Base-by-base conservation (phyloP, 1,140 invertebrate genomes). In the Pogonus chalceus region DNA sequence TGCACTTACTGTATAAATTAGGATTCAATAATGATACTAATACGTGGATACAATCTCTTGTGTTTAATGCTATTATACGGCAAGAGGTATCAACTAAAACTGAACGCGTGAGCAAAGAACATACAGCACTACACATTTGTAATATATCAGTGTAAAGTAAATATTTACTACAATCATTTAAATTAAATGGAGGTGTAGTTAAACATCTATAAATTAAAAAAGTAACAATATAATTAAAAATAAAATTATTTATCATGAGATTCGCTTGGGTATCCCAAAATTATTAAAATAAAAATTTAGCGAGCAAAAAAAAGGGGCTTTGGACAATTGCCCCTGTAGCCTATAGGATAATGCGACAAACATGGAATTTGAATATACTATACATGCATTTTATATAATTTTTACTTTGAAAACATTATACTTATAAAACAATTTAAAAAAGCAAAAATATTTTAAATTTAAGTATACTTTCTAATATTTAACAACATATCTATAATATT, bases 61-160 rank as follows among this genome's bases (percentile, higher is more conserved):
- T 71, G 60, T 75, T 72, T 18, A 67, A 60, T 35, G 73, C 62
- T n/a, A 67, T 67, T 1, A 63, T 58, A 16, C 69, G 57, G 62
- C 73, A 73, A 26, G 62, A 63, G 2, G 60, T 58, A 61, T 69
- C 73, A 14, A 66, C 51, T 23, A 58, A 60, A 9, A 72, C 61
- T 18, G 71, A 66, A 53, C 69, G 72, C 14, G 65, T 70, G 22
- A 79, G 56, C 52, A 78, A 59, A 31, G 58, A 63, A 55, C 69
- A 76, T 23, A 79, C 66, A 46, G 57, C 63, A 0, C 65, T 64
- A 54, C 75, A 72, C 75, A 79, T 77, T 62, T 76, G 70, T 24
- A 78, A 56, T 23, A 74, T 56, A 37, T 75, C 74, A 48, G 61
- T 66, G 56, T 74, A 76, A 20, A 72, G 61, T 2, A 64, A 57